Base-by-base conservation (phyloP, 2,113 vertebrate species). In the Hyla sarda region DNA sequence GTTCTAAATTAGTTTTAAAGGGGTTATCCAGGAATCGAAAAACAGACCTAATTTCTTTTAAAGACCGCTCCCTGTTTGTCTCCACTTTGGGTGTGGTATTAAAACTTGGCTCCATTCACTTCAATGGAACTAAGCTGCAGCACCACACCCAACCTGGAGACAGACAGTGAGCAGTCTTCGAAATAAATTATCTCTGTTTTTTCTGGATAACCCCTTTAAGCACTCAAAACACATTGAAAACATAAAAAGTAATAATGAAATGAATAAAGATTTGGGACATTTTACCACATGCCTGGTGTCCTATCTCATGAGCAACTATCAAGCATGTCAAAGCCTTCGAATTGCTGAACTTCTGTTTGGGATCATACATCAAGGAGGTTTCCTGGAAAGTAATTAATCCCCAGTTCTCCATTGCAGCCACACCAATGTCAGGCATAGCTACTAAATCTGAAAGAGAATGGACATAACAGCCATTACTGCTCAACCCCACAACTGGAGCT, bases 221-320 rank as follows among this genome's bases (percentile, higher is more conserved):
- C 0, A 11, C 23, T 65, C 56, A 82, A 17, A 56, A 47, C 12
- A 10, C 23, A 67, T 21, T 65, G 1, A 19, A 21, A 2, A 82
- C 3, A 5, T 79, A 60, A 32, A 54, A 25, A 37, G 13, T 50
- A 47, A 65, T 6, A 89, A 11, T 41, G n/a, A 71, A 60, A 48
- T 28, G 87, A 91, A 88, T 7, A 88, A 76, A 86, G 83, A 11
- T 45, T 82, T 50, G 84, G 84, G 91, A 87, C 14, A 78, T 93
- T 93, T 93, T 93, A 93, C 91, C 91, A 94, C 94, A 13, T 95
- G 91, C 95, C 95, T 96, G 95, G 89, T 96, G 95, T 90, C 89
- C 94, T 8, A 95, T 85, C 88, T 96, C 95, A n/a, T 96, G 95
- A 74, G 94, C 91, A 73, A 94, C 32, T 82, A 91, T 73, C 65